Percentiles rank a stretch among this genome's conserved stretches.
These are phyloP conservation scores for Sibirionetta formosa DNA, from an alignment of 2,797 vertebrate genomes.

Conservation along the genomic window DNA sequence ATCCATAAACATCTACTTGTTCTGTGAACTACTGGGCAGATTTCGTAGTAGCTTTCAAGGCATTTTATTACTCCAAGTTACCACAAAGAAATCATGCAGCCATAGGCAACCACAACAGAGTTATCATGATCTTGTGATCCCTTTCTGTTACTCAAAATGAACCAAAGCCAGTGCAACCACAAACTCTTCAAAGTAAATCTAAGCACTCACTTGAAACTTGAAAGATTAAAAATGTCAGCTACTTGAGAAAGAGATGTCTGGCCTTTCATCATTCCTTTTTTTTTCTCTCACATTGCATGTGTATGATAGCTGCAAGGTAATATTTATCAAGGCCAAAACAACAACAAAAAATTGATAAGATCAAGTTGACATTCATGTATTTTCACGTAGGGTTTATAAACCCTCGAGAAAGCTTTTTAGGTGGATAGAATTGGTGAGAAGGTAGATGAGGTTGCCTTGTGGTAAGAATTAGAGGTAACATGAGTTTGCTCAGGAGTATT, in stretches of 20 bases:
- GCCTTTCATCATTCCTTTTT: not conserved
- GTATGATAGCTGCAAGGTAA: not conserved
- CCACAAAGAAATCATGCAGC: not conserved
- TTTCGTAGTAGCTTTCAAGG: not conserved
- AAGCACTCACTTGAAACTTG: not conserved
- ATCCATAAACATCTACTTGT: not conserved
- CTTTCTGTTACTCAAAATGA: slow-evolving; percentile 15
- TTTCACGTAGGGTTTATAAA: not conserved
- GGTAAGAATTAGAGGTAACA: not conserved
- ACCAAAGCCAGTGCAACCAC: not conserved
- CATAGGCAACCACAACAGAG: slow-evolving; percentile 27
- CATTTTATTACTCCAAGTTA: not conserved
- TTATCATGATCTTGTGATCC: not conserved
- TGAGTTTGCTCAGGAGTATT: not conserved
- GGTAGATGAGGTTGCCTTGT: not conserved
- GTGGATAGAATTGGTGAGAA: not conserved
- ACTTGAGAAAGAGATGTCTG: not conserved
- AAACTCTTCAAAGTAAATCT: not conserved
- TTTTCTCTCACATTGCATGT: not conserved
- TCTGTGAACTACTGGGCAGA: not conserved
- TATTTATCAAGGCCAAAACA: not conserved
- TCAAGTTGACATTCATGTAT: not conserved
- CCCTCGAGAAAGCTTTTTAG: not conserved
- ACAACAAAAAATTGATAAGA: not conserved
- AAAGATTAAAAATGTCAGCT: not conserved